Percentiles rank a stretch among this genome's conserved stretches.
Evolutionary conservation across 2,888 invertebrate species (phyloP).

Genomic region (Platynereis dumerilii): DNA sequence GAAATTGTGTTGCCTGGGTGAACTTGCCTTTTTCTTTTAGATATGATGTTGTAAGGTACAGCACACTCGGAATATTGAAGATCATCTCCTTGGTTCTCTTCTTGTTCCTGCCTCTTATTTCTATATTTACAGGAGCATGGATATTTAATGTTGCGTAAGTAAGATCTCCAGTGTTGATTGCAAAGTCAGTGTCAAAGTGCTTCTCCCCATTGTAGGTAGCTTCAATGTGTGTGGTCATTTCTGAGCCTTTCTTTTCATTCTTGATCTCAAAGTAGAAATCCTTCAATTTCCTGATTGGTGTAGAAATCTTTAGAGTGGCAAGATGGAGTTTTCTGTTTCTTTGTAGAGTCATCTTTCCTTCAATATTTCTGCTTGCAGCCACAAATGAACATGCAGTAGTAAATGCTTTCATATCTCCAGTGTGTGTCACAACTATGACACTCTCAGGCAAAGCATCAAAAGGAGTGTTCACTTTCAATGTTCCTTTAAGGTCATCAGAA

Average conservation of each 20-base stretch:
- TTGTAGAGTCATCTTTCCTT: background rate
- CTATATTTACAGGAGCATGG: slow-evolving; percentile 11
- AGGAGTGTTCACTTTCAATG: slow-evolving; percentile 13
- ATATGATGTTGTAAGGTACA: slow-evolving; percentile 27
- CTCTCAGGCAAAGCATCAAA: slow-evolving; percentile 8
- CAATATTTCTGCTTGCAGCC: background rate
- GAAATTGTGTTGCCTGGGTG: slow-evolving; percentile 23
- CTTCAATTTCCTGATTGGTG: background rate
- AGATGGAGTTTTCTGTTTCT: background rate
- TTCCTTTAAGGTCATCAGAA: slow-evolving; percentile 10
- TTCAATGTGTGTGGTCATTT: background rate
- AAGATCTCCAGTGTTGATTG: slow-evolving; percentile 29
- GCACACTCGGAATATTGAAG: slow-evolving; percentile 7
- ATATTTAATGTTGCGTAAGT: slow-evolving; percentile 20
- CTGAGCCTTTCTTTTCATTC: too few species aligned
- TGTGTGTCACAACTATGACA: slow-evolving; percentile 22
- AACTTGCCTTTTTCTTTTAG: slow-evolving; percentile 13
- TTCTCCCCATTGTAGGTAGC: slow-evolving; percentile 1
- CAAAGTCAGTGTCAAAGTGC: background rate
- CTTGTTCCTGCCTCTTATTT: background rate
- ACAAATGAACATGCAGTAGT: slow-evolving; percentile 6
- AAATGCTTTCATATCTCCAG: slow-evolving; percentile 24
- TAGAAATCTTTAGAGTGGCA: background rate
- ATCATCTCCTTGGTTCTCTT: background rate
- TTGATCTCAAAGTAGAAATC: background rate